Evolutionary conservation across 2,113 vertebrate species (phyloP).

Genomic region (Sprattus sprattus): DNA sequence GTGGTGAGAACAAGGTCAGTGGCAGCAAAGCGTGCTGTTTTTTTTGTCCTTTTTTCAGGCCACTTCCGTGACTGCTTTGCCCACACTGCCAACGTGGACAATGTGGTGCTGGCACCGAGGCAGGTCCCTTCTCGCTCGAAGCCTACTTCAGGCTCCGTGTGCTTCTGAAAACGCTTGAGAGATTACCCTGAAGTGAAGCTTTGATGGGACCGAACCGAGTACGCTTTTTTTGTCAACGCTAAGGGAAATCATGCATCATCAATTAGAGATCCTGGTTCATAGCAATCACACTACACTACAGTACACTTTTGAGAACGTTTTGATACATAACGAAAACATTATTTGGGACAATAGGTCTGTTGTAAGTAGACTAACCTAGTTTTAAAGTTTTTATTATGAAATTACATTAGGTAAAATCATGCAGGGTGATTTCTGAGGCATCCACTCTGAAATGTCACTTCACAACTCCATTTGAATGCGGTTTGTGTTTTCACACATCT

Average conservation of each 20-base stretch:
- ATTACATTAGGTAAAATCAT: neutral
- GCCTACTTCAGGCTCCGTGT: neutral
- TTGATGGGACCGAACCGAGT: neutral
- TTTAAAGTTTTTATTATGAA: neutral
- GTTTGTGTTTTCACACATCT: constrained; percentile 12
- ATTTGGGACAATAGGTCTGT: neutral
- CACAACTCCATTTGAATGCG: constrained; percentile 19
- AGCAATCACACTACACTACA: neutral
- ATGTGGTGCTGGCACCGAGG: neutral
- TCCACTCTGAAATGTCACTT: neutral
- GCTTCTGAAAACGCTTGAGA: neutral
- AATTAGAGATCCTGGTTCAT: neutral
- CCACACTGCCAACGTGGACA: constrained; percentile 7
- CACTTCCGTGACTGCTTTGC: neutral
- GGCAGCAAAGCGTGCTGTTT: neutral
- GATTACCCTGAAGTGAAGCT: neutral
- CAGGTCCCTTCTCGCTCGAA: neutral
- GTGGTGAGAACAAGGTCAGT: constrained; percentile 1
- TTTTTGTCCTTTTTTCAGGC: neutral
- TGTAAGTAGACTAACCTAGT: neutral
- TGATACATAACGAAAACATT: neutral
- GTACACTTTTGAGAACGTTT: neutral
- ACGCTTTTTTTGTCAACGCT: neutral
- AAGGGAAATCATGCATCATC: neutral
- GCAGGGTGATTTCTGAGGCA: neutral